These are phyloP conservation scores for Noctua pronuba DNA, from an alignment of 2,888 invertebrate genomes.

Conservation along the genomic window DNA sequence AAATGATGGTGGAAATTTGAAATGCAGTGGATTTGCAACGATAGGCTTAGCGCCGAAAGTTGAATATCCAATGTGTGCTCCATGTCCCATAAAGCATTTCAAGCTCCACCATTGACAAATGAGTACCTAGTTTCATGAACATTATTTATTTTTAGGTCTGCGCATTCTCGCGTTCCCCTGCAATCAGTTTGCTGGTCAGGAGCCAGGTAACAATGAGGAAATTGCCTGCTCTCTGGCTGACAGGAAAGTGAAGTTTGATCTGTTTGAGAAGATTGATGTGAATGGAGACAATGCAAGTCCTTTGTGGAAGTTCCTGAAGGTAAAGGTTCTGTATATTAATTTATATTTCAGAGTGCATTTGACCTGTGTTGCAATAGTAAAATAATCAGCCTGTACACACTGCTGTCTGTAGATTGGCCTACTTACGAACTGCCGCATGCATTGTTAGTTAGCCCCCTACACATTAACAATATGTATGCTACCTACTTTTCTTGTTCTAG, in stretches of 20 bases:
- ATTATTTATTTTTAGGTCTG: constrained; percentile 89
- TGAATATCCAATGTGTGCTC: neutral
- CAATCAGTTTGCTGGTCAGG: constrained; percentile 95
- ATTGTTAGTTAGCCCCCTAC: neutral
- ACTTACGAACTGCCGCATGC: neutral
- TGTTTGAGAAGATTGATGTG: constrained; percentile 93
- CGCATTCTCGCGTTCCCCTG: constrained; percentile 96
- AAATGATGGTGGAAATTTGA: neutral
- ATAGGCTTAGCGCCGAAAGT: neutral
- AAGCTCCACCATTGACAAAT: neutral
- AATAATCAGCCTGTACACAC: neutral
- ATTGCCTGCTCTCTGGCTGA: constrained; percentile 92
- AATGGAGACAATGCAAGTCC: constrained; percentile 92
- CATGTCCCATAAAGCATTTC: neutral
- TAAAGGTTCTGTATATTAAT: constrained; percentile 62
- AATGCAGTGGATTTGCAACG: neutral
- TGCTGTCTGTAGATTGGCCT: neutral
- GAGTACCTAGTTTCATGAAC: neutral
- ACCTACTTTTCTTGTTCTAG: neutral
- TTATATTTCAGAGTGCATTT: constrained; percentile 15
- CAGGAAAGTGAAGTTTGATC: constrained; percentile 92
- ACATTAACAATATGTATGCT: neutral
- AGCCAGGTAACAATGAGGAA: constrained; percentile 92
- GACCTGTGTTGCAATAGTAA: neutral
- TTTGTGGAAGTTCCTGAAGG: constrained; percentile 92